Evolutionary conservation across 2,113 vertebrate species (phyloP).

Genomic region (Cyprinodon tularosa): DNA sequence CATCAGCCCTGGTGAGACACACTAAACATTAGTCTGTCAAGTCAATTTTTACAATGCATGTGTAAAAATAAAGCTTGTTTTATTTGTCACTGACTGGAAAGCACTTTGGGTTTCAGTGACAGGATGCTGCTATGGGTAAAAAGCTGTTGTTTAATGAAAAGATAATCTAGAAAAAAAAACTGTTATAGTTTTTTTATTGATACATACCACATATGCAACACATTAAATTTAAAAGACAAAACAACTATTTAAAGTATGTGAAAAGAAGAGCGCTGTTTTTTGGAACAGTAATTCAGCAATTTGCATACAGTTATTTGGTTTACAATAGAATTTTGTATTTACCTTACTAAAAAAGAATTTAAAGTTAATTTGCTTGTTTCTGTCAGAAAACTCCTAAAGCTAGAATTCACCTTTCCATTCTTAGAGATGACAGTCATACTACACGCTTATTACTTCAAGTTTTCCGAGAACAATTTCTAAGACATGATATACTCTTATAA

Average conservation of each 20-base stretch:
- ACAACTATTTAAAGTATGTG: background rate
- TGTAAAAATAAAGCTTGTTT: background rate
- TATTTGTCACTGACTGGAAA: background rate
- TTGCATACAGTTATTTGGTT: background rate
- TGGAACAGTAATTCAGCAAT: background rate
- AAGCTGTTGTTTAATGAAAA: background rate
- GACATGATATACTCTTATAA: conserved; percentile 21
- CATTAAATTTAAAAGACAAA: no score
- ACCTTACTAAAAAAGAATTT: background rate
- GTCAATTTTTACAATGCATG: background rate
- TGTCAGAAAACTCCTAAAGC: background rate
- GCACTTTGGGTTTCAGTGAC: background rate
- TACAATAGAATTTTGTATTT: background rate
- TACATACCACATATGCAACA: background rate
- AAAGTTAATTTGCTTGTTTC: background rate
- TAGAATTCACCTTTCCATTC: background rate
- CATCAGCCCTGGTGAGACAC: background rate
- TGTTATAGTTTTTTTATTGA: background rate
- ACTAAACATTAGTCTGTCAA: background rate
- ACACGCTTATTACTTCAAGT: conserved; percentile 21
- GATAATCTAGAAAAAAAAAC: background rate
- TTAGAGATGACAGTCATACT: conserved; percentile 13
- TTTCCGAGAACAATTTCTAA: conserved; percentile 25
- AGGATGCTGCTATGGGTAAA: background rate
- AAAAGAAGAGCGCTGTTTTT: background rate